Percentiles rank a stretch among this genome's conserved stretches.
These are phyloP conservation scores for Clarias platycephalus DNA, from an alignment of 2,797 vertebrate species.

Conservation along the genomic window DNA sequence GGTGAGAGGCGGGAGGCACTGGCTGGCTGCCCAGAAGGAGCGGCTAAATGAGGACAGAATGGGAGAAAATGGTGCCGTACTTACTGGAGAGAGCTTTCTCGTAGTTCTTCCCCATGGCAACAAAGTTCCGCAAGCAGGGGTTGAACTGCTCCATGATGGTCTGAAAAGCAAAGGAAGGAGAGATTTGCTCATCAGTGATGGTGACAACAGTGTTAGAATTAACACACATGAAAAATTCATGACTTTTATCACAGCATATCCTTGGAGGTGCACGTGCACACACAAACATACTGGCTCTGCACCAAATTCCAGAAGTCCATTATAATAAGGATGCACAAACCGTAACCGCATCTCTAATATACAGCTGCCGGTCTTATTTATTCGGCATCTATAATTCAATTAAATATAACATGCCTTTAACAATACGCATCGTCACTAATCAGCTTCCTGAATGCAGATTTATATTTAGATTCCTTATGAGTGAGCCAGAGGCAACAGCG, in stretches of 20 bases:
- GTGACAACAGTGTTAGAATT: conserved; percentile 38
- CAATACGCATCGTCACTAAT: background rate
- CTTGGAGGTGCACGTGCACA: background rate
- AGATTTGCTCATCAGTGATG: background rate
- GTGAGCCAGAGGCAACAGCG: background rate
- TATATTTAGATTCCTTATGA: conserved; percentile 12
- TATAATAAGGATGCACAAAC: background rate
- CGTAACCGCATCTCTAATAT: too few species aligned
- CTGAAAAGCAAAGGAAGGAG: conserved; percentile 70
- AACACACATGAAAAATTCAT: conserved; percentile 20
- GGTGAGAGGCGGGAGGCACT: conserved; percentile 55
- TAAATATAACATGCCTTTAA: background rate
- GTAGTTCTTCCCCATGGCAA: conserved; percentile 99
- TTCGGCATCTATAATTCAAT: background rate
- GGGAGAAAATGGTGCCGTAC: conserved; percentile 56
- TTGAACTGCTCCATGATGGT: conserved; percentile 99
- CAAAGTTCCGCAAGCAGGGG: conserved; percentile 97
- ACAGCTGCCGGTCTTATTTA: background rate
- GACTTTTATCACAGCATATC: background rate
- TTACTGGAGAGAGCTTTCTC: conserved; percentile 98
- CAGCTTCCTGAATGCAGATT: background rate
- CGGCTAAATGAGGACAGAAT: conserved; percentile 51
- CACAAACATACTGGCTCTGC: background rate
- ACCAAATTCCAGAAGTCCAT: background rate
- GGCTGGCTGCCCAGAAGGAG: conserved; percentile 61